Evolutionary conservation across 1,140 invertebrate species (phyloP).

Genomic region (Chrysoperla carnea): DNA sequence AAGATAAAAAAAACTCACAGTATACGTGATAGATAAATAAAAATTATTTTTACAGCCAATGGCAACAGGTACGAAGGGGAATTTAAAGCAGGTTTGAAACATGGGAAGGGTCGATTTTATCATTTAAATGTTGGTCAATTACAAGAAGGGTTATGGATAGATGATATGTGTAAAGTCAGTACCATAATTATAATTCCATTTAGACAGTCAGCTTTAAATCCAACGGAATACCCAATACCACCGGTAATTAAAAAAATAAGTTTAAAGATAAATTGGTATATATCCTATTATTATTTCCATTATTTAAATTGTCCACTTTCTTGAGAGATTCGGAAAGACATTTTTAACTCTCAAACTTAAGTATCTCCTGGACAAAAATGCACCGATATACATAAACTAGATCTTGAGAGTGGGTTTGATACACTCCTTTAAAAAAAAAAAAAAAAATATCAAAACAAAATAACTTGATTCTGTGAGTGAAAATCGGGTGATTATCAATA

Average conservation of each 20-base stretch:
- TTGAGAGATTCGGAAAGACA: too few species aligned
- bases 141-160: constrained; percentile 35
- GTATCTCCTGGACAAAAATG: too few species aligned
- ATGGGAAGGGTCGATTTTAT: constrained; percentile 36
- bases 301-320: too few species aligned
- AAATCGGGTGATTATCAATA: too few species aligned
- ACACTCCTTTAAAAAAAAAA: too few species aligned
- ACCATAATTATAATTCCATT: constrained; percentile 32
- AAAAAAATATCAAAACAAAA: too few species aligned
- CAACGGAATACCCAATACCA: constrained; percentile 34
- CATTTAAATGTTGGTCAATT: constrained; percentile 38
- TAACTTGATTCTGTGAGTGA: too few species aligned
- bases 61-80: constrained; percentile 41
- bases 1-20: too few species aligned
- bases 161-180: constrained; percentile 27
- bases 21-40: too few species aligned
- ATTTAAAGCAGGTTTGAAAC: constrained; percentile 31
- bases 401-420: too few species aligned
- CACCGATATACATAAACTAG: too few species aligned
- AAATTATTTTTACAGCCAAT: constrained; percentile 26
- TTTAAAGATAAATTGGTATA: not conserved
- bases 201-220: constrained; percentile 28
- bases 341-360: too few species aligned
- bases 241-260: constrained; percentile 19
- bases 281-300: not conserved